Evolutionary conservation across 2,113 vertebrate genomes (phyloP).

Genomic region (Python bivittatus): DNA sequence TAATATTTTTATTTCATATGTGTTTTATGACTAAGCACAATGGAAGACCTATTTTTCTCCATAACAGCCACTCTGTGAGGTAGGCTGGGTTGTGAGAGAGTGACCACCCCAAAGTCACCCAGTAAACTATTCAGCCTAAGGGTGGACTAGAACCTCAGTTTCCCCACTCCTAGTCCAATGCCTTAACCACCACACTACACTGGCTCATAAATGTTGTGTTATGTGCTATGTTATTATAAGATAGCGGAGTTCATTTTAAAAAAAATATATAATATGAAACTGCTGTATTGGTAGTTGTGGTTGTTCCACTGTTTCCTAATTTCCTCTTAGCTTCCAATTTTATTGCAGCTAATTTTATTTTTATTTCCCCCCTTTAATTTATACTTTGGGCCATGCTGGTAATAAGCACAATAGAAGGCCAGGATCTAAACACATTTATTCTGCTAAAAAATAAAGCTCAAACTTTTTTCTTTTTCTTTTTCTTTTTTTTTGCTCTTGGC

Average conservation of each 20-base stretch:
- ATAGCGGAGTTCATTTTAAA: not conserved
- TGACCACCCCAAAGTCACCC: not conserved
- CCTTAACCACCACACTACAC: not conserved
- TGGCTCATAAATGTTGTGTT: not conserved
- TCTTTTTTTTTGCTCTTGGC: conserved; percentile 39
- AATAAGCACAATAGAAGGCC: not conserved
- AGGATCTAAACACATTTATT: not conserved
- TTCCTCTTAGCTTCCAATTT: not conserved
- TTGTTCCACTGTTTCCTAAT: not conserved
- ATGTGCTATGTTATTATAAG: not conserved
- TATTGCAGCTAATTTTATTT: not conserved
- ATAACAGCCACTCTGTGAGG: not conserved
- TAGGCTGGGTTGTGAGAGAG: not conserved
- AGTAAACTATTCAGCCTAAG: not conserved
- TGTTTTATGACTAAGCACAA: not conserved
- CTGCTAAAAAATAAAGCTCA: conserved; percentile 9
- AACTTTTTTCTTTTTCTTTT: conserved; percentile 36
- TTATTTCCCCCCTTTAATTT: not conserved
- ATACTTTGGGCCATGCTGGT: not conserved
- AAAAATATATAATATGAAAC: not conserved
- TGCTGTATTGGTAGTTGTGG: not conserved
- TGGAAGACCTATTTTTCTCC: not conserved
- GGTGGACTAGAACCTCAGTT: not conserved
- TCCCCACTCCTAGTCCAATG: not conserved
- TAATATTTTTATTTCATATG: not conserved